A percentile compares a stretch with the other conserved stretches of the same genome.
Conservation (phyloP, 2,797 vertebrate species). For the Megalops cyprinoides region DNA sequence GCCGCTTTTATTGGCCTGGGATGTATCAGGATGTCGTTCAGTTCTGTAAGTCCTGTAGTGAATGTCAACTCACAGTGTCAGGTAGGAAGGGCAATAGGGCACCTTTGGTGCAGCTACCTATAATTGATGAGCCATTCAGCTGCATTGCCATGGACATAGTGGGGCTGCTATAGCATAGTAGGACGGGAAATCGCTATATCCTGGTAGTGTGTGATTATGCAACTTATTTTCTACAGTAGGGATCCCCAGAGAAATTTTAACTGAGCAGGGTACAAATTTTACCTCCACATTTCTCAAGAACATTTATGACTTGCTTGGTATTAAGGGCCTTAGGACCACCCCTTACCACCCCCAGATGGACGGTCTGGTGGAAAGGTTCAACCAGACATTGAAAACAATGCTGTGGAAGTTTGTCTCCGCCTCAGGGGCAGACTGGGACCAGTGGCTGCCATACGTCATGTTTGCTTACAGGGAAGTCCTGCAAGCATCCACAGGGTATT, state of each 20-base stretch:
- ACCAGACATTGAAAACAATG: not conserved
- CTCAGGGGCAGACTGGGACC: not conserved
- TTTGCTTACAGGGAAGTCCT: not conserved
- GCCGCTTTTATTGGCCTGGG: not conserved
- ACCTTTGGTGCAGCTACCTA: not conserved
- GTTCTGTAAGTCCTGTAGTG: not conserved
- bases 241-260: not conserved
- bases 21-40: not conserved
- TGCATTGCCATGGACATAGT: conserved; percentile 13
- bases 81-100: not conserved
- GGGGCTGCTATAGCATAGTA: not conserved
- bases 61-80: not conserved
- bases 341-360: not conserved
- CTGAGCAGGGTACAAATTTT: not conserved
- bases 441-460: not conserved
- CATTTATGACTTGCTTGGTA: not conserved
- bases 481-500: not conserved
- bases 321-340: not conserved
- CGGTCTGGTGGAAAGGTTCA: not conserved
- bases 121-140: not conserved
- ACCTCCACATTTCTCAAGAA: not conserved
- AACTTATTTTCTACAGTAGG: conserved; percentile 3
- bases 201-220: conserved; percentile 1
- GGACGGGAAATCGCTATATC: not conserved
- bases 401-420: not conserved